Conservation (phyloP, 2,113 vertebrate species). For the Myiagra hebetior region DNA sequence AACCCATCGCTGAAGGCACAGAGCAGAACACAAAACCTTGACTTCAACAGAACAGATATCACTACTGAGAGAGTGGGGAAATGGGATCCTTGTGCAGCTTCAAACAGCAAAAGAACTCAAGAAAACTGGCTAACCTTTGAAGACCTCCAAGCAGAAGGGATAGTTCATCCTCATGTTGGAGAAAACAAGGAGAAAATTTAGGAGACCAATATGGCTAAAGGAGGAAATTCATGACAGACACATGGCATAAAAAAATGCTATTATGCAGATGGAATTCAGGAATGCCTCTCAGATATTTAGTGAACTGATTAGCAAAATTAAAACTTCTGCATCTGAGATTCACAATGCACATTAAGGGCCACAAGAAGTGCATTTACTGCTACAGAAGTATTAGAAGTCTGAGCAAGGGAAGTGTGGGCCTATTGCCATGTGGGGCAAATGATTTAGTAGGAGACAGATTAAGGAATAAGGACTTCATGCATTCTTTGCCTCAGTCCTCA, state of each 20-base stretch:
- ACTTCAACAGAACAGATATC: background rate
- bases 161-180: background rate
- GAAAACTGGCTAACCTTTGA: background rate
- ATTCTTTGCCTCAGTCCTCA: background rate
- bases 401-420: background rate
- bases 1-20: background rate
- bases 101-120: background rate
- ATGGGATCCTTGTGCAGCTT: background rate
- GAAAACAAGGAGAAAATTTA: background rate
- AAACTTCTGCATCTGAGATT: background rate
- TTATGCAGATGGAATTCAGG: background rate
- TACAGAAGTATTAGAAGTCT: background rate
- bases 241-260: fast-evolving
- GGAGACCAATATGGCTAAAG: background rate
- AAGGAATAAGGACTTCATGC: background rate
- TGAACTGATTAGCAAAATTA: background rate
- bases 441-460: background rate
- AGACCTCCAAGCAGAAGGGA: background rate
- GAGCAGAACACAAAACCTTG: background rate
- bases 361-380: background rate
- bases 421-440: background rate
- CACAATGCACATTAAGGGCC: fast-evolving
- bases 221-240: background rate
- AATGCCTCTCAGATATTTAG: background rate
- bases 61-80: background rate